Evolutionary conservation across 1,140 invertebrate genomes (phyloP).

Genomic region (Zeugodacus cucurbitae): DNA sequence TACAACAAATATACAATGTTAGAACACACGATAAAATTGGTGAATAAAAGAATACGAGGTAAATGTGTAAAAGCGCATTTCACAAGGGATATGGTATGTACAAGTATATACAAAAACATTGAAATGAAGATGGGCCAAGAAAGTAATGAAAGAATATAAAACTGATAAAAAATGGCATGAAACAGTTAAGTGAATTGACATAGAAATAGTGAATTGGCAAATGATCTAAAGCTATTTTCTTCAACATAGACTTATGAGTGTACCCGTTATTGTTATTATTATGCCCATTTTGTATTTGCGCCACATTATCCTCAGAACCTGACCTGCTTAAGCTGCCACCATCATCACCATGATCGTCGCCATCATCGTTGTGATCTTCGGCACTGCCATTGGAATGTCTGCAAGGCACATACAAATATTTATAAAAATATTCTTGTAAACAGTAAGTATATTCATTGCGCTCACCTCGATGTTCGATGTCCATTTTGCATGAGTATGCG

Average conservation of each 20-base stretch:
- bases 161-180: background rate
- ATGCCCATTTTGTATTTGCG: slow-evolving; percentile 67
- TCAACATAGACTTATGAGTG: slow-evolving; percentile 66
- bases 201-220: background rate
- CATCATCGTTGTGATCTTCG: slow-evolving; percentile 64
- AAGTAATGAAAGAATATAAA: background rate
- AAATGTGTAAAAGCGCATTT: background rate
- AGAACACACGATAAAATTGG: too few relatives aligned
- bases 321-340: slow-evolving; percentile 69
- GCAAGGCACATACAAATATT: background rate
- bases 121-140: background rate
- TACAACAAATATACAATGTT: too few relatives aligned
- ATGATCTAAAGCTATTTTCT: slow-evolving; percentile 38
- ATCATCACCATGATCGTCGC: slow-evolving; percentile 68
- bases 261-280: slow-evolving; percentile 68
- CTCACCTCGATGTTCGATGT: slow-evolving; percentile 64
- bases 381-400: slow-evolving; percentile 67
- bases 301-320: slow-evolving; percentile 67
- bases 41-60: background rate
- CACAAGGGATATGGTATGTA: background rate
- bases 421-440: background rate
- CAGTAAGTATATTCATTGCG: background rate
- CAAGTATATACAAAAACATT: background rate
- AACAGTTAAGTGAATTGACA: background rate
- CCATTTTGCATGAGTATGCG: slow-evolving; percentile 63